Evolutionary conservation across 2,113 vertebrate genomes (phyloP).

Genomic region (Fregata magnificens): DNA sequence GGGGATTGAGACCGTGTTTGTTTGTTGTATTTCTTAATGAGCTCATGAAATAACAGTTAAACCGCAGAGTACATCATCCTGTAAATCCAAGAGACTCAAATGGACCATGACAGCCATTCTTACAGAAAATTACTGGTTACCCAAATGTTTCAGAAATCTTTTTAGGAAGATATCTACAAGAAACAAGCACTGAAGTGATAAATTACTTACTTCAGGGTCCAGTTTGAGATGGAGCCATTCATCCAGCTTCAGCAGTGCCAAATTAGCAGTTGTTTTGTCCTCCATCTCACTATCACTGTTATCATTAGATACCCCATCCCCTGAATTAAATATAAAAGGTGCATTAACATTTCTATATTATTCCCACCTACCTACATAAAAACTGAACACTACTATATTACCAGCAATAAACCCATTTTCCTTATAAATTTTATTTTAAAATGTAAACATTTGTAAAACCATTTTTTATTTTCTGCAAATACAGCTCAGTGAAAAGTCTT

Average conservation of each 20-base stretch:
- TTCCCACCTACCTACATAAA: neutral
- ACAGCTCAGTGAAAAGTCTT: neutral
- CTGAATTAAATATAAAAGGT: constrained; percentile 39
- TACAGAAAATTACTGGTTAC: neutral
- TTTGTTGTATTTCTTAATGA: neutral
- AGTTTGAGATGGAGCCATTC: constrained; percentile 89
- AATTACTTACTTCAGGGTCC: constrained; percentile 81
- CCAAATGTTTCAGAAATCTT: neutral
- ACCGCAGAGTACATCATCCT: neutral
- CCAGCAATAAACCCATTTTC: neutral
- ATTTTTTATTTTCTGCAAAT: neutral
- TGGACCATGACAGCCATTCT: accelerated
- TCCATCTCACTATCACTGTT: constrained; percentile 90
- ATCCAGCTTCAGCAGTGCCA: constrained; percentile 83
- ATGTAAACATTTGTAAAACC: neutral
- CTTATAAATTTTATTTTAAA: neutral
- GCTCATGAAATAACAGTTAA: neutral
- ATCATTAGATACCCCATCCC: constrained; percentile 67
- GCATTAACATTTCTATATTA: neutral
- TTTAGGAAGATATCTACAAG: neutral
- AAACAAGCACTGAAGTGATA: neutral
- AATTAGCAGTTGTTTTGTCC: constrained; percentile 69
- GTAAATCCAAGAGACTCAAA: neutral
- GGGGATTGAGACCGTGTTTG: accelerated
- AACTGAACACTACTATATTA: neutral